phyloP scores from a whole-genome alignment of 2,888 invertebrate genomes.

The Watsonalla binaria region DNA sequence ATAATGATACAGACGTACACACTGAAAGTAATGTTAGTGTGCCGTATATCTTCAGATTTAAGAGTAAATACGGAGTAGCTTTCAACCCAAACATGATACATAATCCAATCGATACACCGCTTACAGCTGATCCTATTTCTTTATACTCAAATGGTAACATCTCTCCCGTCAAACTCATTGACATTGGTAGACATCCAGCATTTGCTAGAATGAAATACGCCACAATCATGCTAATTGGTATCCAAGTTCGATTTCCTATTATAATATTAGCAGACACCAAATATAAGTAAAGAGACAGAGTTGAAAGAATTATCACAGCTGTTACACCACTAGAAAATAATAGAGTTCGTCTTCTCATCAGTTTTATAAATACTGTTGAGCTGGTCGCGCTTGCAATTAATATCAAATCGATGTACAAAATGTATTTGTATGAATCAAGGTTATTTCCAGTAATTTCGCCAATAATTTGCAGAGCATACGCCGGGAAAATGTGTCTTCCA shows the following conservation, averaged over 20 bases:
- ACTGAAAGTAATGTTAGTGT: conserved; percentile 34
- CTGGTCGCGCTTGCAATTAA: background rate
- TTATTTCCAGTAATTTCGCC: too few relatives aligned
- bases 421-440: too few relatives aligned
- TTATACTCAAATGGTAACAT: too few relatives aligned
- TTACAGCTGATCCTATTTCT: too few relatives aligned
- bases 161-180: too few relatives aligned
- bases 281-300: conserved; percentile 18
- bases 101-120: too few relatives aligned
- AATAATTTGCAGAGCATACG: too few relatives aligned
- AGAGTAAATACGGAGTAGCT: conserved; percentile 23
- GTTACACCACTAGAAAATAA: conserved; percentile 12
- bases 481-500: too few relatives aligned
- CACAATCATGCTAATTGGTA: conserved; percentile 21
- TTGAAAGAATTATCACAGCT: conserved; percentile 14
- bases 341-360: conserved; percentile 14
- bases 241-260: conserved; percentile 24
- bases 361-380: conserved; percentile 12
- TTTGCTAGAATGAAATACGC: too few relatives aligned
- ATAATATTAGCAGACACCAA: conserved; percentile 12
- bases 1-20: conserved; percentile 23
- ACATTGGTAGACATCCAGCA: conserved; percentile 29
- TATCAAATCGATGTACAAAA: too few relatives aligned
- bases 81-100: too few relatives aligned
- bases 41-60: conserved; percentile 26